Evolutionary conservation across 2,888 invertebrate species (phyloP).

Genomic region (Euproctis similis): DNA sequence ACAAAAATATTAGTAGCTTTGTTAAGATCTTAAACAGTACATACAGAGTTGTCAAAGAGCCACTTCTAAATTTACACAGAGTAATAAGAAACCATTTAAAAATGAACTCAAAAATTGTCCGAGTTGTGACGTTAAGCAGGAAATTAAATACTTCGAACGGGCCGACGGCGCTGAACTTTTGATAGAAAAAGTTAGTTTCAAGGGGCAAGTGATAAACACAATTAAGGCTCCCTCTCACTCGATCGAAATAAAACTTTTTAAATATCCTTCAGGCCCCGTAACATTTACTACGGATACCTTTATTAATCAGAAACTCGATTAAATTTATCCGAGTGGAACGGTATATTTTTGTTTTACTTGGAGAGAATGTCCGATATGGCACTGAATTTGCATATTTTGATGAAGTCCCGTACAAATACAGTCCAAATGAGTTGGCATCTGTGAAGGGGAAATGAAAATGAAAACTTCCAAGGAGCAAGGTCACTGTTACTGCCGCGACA

Average conservation of each 20-base stretch:
- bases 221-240: conserved; percentile 48
- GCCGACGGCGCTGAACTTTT: conserved; percentile 52
- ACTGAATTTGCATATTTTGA: conserved; percentile 28
- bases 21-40: too few relatives aligned
- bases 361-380: conserved; percentile 18
- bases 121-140: conserved; percentile 52
- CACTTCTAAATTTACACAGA: too few relatives aligned
- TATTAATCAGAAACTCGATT: conserved; percentile 49
- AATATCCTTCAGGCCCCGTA: conserved; percentile 25
- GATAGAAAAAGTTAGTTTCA: conserved; percentile 62
- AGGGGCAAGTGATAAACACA: conserved; percentile 57
- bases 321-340: conserved; percentile 23
- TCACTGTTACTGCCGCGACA: background rate
- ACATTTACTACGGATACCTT: conserved; percentile 33
- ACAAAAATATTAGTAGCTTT: too few relatives aligned
- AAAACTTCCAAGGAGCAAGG: conserved; percentile 12
- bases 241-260: conserved; percentile 49
- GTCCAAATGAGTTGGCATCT: conserved; percentile 15
- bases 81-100: too few relatives aligned
- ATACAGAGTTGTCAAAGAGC: too few relatives aligned
- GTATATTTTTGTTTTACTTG: conserved; percentile 33
- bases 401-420: conserved; percentile 17
- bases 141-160: conserved; percentile 65
- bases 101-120: conserved; percentile 48
- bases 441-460: conserved; percentile 12